Evolutionary conservation across 2,797 vertebrate genomes (phyloP), one percentile per base, ranked within the genome.

Genomic region (Amniataba percoides): DNA sequence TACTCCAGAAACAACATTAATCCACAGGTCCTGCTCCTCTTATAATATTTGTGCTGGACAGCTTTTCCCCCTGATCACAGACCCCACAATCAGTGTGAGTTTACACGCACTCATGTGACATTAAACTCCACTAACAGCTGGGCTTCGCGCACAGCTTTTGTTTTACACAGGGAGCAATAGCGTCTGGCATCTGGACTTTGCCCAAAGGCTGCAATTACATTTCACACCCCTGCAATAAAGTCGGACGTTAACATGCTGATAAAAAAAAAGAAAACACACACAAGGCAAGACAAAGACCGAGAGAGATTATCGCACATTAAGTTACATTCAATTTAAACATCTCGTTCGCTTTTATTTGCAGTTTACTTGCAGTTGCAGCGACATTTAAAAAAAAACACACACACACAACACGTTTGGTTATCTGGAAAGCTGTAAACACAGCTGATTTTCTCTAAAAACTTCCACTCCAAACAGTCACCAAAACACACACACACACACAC

Each of bases 141-240:
- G 83, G 81, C 73, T 89, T 80, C 80, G 88, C 74, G 60, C 87
- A 73, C 85, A 74, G 43, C 83, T 87, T 92, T 91, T 90, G 87
- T 91, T 91, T 89, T 80, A 91, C 48, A 40, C 77, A 70, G 71
- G 61, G 82, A 82, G 87, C 88, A 82, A 80, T 82, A 87, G 82
- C 75, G 74, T 71, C 74, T 84, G 78, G 80, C 86, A 89, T 81
- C 85, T 92, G 91, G 92, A 94, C 93, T 94, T 94, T 93, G 85
- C 84, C 84, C 88, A 83, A 68, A 81, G 86, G 88, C 85, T 87
- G 76, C 86, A 83, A 82, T 89, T 83, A 75, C 75, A 84, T 81
- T 79, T 83, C 86, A 92, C 88, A 82, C 76, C 86, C 83, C 45
- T 31, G 86, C 80, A 87, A 91, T 91, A 91, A 92, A 93, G 40